Conservation (phyloP, 2,888 invertebrate species). For the Euclidia mi region DNA sequence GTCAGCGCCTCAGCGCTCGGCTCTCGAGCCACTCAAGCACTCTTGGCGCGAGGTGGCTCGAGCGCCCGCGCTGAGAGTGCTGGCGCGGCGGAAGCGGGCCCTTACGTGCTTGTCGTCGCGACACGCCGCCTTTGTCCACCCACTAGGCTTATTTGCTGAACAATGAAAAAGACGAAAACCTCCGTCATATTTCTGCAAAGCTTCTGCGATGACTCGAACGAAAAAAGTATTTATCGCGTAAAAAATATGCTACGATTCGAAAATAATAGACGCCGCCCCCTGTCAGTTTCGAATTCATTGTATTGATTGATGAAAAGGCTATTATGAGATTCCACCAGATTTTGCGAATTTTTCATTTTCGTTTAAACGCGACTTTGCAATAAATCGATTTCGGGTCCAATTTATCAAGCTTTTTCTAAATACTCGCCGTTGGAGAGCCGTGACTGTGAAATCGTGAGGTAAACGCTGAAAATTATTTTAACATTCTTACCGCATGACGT, state of each 20-base stretch:
- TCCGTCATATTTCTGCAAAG: constrained; percentile 77
- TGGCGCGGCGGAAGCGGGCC: constrained; percentile 87
- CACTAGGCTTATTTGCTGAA: constrained; percentile 90
- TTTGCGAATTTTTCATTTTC: constrained; percentile 84
- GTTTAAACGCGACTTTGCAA: constrained; percentile 76
- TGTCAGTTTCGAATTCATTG: constrained; percentile 76
- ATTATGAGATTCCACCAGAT: constrained; percentile 82
- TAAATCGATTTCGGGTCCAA: constrained; percentile 82
- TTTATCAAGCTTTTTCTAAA: constrained; percentile 84
- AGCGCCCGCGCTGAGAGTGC: constrained; percentile 78
- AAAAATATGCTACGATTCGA: constrained; percentile 73
- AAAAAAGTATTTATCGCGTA: constrained; percentile 69
- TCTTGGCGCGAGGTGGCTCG: constrained; percentile 74
- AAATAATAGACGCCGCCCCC: constrained; percentile 72
- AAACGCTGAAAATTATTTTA: constrained; percentile 73
- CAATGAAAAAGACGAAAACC: constrained; percentile 87
- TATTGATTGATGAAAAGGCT: constrained; percentile 85
- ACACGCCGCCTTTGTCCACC: constrained; percentile 88
- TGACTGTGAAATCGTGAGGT: constrained; percentile 76
- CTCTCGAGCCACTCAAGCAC: constrained; percentile 79
- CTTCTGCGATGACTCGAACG: constrained; percentile 58
- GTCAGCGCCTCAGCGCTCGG: constrained; percentile 84
- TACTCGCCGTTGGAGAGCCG: constrained; percentile 71
- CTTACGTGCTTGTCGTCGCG: constrained; percentile 86
- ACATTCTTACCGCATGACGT: constrained; percentile 70